phyloP scores from a whole-genome alignment of 2,888 invertebrate species.

The Julus scandinavius region DNA sequence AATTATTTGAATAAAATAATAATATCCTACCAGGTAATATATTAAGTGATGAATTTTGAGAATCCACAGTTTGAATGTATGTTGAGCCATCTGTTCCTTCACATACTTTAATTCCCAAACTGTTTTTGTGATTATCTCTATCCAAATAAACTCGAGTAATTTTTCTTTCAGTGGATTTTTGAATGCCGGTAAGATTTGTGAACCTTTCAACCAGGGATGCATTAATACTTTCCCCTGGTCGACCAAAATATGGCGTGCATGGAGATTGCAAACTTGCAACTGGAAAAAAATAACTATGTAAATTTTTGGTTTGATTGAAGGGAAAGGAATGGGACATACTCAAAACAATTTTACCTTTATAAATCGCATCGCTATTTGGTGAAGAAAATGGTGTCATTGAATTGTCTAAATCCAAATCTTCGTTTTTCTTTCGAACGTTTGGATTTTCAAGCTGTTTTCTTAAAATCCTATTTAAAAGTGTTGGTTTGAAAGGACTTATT shows the following conservation, averaged over 20 bases:
- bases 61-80: conserved; percentile 12
- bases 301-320: background rate
- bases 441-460: background rate
- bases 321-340: no score
- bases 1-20: no score
- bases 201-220: conserved; percentile 42
- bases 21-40: conserved; percentile 8
- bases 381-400: background rate
- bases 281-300: background rate
- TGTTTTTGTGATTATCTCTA: background rate
- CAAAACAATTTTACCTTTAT: background rate
- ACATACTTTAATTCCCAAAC: conserved; percentile 42
- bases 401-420: background rate
- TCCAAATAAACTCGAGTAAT: background rate
- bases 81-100: conserved; percentile 51
- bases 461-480: background rate
- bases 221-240: conserved; percentile 40
- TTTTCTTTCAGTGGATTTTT: conserved; percentile 15
- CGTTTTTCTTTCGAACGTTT: background rate
- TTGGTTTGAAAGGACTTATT: background rate
- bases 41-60: background rate
- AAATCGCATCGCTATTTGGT: background rate
- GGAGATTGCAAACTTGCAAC: conserved; percentile 12
- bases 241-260: background rate
- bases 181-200: conserved; percentile 50